Evolutionary conservation across 2,888 invertebrate species (phyloP), one percentile per base, ranked within the genome.

Genomic region (Nomada hirtipes): DNA sequence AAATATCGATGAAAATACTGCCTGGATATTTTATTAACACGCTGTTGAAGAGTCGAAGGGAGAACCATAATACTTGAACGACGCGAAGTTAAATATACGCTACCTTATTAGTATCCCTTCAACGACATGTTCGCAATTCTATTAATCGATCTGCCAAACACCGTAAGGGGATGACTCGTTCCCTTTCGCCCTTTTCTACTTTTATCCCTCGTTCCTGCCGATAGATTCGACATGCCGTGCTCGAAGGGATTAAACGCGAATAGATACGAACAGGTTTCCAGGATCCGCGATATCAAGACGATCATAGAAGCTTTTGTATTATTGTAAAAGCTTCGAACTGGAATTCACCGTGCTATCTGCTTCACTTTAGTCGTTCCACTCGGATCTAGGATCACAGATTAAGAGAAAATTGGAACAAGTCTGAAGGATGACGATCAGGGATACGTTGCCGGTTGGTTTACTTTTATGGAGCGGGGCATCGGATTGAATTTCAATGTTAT

Each of bases 401-500:
- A 86, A 84, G 74, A 79, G 84, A 81, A 86, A 86, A 86, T 86
- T 84, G 81, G 78, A 79, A 76, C 78, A 80, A 71, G 80, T 26
- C 64, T 73, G 85, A 84, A 64, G 77, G 77, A 80, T 75, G 75
- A 83, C 71, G 75, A 76, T 85, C 85, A 60, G 65, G n/a, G 75
- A 63, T 73, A 86, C 69, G 57, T 7, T 4, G 36, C 60, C 50
- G 73, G 79, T 68, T 73, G 70, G 86, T 82, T 86, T 86, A 71
- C 75, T 78, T 87, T 86, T 82, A 87, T 83, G 42, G 75, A 61
- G 50, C 71, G 69, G 76, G 53, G 79, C 69, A 83, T 70, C 73
- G 83, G 81, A 87, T 87, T 86, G 86, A 87, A 87, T 87, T 87
- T 85, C 86, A 87, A 87, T 87, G 83, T 87, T 87, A 87, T 85